A percentile compares a stretch with the other conserved stretches of the same genome.
Conservation (phyloP, 2,888 invertebrate genomes). For the Pristionchus exspectatus region DNA sequence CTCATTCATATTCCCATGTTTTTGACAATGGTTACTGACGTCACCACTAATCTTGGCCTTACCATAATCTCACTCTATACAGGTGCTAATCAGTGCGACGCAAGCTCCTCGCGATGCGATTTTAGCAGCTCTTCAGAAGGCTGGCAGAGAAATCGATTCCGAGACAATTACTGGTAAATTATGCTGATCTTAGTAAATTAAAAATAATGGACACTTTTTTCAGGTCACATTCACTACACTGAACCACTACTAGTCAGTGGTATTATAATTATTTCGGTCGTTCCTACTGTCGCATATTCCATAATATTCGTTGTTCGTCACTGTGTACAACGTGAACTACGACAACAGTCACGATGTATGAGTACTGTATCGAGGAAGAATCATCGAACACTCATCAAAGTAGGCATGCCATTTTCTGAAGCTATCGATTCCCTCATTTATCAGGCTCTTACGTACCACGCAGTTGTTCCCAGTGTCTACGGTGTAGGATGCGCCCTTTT, state of each 20-base stretch:
- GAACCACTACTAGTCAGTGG: neutral
- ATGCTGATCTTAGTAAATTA: neutral
- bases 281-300: neutral
- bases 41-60: neutral
- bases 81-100: neutral
- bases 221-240: neutral
- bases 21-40: neutral
- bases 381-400: neutral
- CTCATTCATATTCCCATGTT: neutral
- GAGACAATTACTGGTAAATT: neutral
- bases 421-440: neutral
- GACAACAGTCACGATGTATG: neutral
- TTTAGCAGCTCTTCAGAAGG: neutral
- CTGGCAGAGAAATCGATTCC: neutral
- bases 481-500: neutral
- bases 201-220: neutral
- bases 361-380: neutral
- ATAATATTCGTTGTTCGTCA: neutral
- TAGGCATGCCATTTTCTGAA: neutral
- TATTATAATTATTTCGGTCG: neutral
- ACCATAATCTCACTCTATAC: neutral
- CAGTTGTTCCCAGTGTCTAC: neutral
- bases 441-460: neutral
- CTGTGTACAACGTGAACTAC: neutral
- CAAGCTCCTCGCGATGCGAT: neutral